Percentiles rank a stretch among this genome's conserved stretches.
Conservation (phyloP, 2,113 vertebrate species). For the Rattus rattus region DNA sequence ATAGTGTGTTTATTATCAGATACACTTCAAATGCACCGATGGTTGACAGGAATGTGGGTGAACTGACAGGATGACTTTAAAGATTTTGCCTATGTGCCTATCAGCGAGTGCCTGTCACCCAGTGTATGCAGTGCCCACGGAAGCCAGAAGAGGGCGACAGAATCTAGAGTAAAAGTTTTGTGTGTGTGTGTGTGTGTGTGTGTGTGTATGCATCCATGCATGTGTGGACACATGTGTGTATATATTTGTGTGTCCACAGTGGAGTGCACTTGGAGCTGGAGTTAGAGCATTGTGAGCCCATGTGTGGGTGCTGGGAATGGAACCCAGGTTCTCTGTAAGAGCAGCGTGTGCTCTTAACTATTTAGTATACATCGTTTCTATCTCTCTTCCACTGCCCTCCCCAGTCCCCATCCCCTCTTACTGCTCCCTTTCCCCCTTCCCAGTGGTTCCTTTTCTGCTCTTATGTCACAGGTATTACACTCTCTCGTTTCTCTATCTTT, state of each 20-base stretch:
- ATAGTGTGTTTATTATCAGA: slow-evolving; percentile 12
- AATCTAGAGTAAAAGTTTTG: too few relatives aligned
- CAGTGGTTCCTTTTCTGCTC: too few relatives aligned
- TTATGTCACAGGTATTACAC: neutral
- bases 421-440: neutral
- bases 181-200: too few relatives aligned
- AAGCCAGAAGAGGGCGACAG: neutral
- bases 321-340: neutral
- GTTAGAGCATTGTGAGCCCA: neutral
- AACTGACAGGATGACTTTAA: neutral
- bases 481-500: neutral
- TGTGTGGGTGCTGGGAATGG: neutral
- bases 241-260: too few relatives aligned
- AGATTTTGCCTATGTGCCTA: neutral
- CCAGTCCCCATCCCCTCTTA: neutral
- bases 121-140: neutral
- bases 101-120: neutral
- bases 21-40: neutral
- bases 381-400: neutral
- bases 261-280: neutral
- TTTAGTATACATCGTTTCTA: neutral
- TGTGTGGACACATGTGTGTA: too few relatives aligned
- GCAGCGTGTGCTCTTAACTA: neutral
- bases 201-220: too few relatives aligned
- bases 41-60: too few relatives aligned